Base-by-base conservation (phyloP, 2,113 vertebrate species). In the Psittacara wagleri region DNA sequence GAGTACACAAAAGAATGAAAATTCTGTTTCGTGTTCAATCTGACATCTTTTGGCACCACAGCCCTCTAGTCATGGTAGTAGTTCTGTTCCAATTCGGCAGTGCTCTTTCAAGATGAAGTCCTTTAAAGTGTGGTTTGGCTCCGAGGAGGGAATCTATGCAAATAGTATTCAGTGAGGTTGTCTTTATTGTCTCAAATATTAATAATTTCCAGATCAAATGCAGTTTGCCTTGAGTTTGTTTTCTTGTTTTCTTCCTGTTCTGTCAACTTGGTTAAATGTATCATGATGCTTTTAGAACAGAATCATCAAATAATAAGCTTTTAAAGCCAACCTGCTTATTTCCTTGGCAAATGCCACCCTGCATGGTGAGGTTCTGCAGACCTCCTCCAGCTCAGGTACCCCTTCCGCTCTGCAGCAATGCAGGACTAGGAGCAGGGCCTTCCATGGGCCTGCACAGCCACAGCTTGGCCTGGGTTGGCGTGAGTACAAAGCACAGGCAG, bases 161-260 rank as follows among this genome's bases (percentile, higher is more conserved):
- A 95, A 95, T 57, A 86, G 83, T 92, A 69, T 96, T 86, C 77
- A 83, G 70, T 89, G 69, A 78, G 67, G 66, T 67, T 93, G 89
- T 43, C 91, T 94, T 96, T 96, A 88, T 96, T 95, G 86, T 96
- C 86, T 96, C 81, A 87, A 92, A 96, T 96, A 97, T 96, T 97
- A 96, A 96, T 94, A 96, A 96, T 96, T 96, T 97, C 96, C 96
- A 97, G 96, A 96, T 92, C 74, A 91, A 94, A 85, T 87, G 74
- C 75, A 89, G 48, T 89, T 92, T 73, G 62, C 43, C 68, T 63
- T 33, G 74, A 54, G 52, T 89, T 92, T 91, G 31, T 63, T 94
- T 88, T 85, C 64, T 43, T 72, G 12, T 41, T 76, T 90, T 86
- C 55, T 86, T 86, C 25, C 79, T 17, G 1, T 92, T 78, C 29